Conservation (phyloP, 2,113 vertebrate genomes). For the Notechis scutatus region DNA sequence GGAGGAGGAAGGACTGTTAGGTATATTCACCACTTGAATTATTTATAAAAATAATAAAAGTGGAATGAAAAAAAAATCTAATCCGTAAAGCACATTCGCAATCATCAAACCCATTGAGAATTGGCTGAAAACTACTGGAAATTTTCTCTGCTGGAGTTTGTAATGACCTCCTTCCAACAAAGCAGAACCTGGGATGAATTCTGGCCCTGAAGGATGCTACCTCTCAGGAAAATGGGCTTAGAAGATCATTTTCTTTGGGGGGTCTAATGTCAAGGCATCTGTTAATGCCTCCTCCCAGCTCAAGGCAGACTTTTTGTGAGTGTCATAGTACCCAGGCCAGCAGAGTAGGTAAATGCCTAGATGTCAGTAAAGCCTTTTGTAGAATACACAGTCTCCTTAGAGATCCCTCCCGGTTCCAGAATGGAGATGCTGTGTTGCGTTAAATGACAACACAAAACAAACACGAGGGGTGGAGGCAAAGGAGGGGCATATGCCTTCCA, state of each 20-base stretch:
- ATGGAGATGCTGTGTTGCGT: constrained; percentile 39
- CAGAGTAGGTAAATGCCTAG: neutral
- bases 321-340: neutral
- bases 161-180: neutral
- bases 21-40: neutral
- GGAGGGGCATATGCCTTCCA: constrained; percentile 55
- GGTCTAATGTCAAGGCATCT: neutral
- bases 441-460: constrained; percentile 45
- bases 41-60: neutral
- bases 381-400: neutral
- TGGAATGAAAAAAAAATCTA: too few species aligned
- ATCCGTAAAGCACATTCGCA: neutral
- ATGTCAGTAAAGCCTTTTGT: neutral
- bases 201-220: neutral
- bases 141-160: neutral
- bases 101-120: neutral
- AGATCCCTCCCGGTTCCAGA: constrained; percentile 45
- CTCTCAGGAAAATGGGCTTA: neutral
- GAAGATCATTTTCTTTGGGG: neutral
- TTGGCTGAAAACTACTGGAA: neutral
- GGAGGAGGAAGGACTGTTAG: neutral
- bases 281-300: neutral
- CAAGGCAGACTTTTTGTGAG: neutral
- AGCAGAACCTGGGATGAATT: neutral
- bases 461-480: neutral